Evolutionary conservation across 1,140 invertebrate species (phyloP).

Genomic region (Cepaea nemoralis): DNA sequence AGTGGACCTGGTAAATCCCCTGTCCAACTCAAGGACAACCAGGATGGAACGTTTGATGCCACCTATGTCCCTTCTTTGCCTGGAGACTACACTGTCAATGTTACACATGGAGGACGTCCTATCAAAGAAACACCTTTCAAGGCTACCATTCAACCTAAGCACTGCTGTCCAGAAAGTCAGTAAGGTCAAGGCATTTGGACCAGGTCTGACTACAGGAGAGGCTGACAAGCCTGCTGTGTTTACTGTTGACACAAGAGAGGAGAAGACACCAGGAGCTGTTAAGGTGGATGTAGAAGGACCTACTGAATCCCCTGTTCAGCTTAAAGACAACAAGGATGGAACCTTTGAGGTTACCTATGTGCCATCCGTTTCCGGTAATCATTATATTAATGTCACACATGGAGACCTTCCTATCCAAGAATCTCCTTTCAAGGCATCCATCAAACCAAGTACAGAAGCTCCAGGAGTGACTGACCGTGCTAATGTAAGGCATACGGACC

Average conservation of each 20-base stretch:
- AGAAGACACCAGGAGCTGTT: conserved; percentile 68
- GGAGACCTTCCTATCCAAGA: conserved; percentile 59
- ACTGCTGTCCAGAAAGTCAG: conserved; percentile 78
- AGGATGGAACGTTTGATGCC: conserved; percentile 87
- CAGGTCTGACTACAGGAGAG: conserved; percentile 80
- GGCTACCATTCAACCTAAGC: conserved; percentile 79
- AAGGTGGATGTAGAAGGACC: conserved; percentile 83
- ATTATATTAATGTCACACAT: conserved; percentile 68
- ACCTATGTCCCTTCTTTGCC: conserved; percentile 84
- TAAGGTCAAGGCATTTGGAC: conserved; percentile 77
- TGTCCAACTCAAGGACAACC: conserved; percentile 86
- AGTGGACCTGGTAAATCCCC: conserved; percentile 87
- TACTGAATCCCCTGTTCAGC: conserved; percentile 85
- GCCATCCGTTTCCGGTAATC: conserved; percentile 80
- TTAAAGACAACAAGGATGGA: conserved; percentile 87
- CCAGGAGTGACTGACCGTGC: conserved; percentile 73
- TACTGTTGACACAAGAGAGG: conserved; percentile 77
- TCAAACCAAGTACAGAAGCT: conserved; percentile 77
- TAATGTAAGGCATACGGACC: conserved; percentile 79
- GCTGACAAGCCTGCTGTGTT: conserved; percentile 83
- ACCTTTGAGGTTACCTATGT: conserved; percentile 78
- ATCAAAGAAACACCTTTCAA: conserved; percentile 97
- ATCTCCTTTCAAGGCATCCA: conserved; percentile 63
- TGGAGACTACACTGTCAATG: conserved; percentile 86
- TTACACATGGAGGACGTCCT: conserved; percentile 96